Percentiles rank a stretch among this genome's conserved stretches.
Conservation (phyloP, 2,888 invertebrate genomes). For the Caenorhabditis panamensis region DNA sequence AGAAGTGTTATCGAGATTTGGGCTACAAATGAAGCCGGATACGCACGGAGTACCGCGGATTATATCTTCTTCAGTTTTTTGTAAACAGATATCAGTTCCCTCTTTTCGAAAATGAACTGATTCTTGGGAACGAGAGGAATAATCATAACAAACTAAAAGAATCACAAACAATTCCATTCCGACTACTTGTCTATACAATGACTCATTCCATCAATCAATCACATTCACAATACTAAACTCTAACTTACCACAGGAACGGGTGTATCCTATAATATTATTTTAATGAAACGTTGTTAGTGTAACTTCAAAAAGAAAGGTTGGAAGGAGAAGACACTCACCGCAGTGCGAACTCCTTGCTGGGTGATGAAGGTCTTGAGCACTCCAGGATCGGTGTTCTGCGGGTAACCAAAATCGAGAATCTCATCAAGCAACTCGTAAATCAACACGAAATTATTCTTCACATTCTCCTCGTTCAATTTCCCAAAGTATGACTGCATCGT, state of each 20-base stretch:
- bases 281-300: slow-evolving; percentile 14
- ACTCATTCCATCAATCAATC: slow-evolving; percentile 21
- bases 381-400: slow-evolving; percentile 99
- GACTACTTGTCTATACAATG: slow-evolving; percentile 11
- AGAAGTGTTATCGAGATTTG: slow-evolving; percentile 21
- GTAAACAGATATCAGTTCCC: background rate
- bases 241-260: slow-evolving; percentile 65
- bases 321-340: no score
- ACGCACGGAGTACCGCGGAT: background rate
- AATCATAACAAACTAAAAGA: background rate
- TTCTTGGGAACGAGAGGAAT: background rate
- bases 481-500: slow-evolving; percentile 99
- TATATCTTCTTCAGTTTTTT: slow-evolving; percentile 1
- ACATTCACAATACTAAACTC: slow-evolving; percentile 50
- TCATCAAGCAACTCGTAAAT: slow-evolving; percentile 99
- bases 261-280: slow-evolving; percentile 59
- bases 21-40: slow-evolving; percentile 19
- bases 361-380: slow-evolving; percentile 99
- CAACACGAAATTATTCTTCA: slow-evolving; percentile 99
- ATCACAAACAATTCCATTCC: slow-evolving; percentile 21
- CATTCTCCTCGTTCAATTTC: slow-evolving; percentile 99
- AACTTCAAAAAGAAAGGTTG: slow-evolving; percentile 15
- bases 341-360: slow-evolving; percentile 91
- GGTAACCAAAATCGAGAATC: slow-evolving; percentile 99
- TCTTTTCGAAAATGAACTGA: no score